Percentiles rank a stretch among this genome's conserved stretches.
Conservation (phyloP, 2,113 vertebrate genomes). For the Dicrurus megarhynchus region DNA sequence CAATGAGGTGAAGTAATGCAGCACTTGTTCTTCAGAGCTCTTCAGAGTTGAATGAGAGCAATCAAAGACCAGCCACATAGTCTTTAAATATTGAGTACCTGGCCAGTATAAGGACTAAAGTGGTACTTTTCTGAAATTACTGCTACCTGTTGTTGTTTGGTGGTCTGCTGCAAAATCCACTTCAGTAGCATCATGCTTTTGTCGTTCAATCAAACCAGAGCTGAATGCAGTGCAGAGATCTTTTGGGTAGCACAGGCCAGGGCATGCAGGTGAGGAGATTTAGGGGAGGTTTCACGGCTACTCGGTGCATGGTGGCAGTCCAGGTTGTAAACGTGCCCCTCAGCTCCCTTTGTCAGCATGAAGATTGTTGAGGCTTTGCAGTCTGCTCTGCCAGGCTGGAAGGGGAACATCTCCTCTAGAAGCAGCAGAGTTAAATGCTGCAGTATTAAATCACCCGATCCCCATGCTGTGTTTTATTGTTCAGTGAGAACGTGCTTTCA, state of each 20-base stretch:
- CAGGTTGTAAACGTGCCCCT: background rate
- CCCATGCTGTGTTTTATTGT: background rate
- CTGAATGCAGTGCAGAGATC: background rate
- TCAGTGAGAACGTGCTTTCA: background rate
- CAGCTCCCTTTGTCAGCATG: background rate
- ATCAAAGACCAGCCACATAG: background rate
- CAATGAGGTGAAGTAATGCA: background rate
- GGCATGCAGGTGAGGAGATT: background rate
- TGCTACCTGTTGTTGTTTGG: background rate
- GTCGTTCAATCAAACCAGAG: background rate
- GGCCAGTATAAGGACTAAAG: background rate
- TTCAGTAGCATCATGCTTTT: background rate
- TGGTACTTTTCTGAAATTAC: background rate
- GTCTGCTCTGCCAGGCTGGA: background rate
- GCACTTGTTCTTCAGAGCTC: background rate
- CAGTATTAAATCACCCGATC: background rate
- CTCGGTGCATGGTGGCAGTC: background rate
- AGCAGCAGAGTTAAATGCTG: background rate
- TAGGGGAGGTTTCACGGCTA: background rate
- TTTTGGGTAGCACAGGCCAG: background rate
- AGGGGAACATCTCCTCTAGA: background rate
- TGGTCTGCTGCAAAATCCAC: background rate
- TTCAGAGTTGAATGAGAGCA: background rate
- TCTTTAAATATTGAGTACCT: background rate
- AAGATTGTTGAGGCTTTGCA: background rate